Percentiles rank a stretch among this genome's conserved stretches.
phyloP scores from a whole-genome alignment of 2,888 invertebrate species.

The Drosophila setosimentum region DNA sequence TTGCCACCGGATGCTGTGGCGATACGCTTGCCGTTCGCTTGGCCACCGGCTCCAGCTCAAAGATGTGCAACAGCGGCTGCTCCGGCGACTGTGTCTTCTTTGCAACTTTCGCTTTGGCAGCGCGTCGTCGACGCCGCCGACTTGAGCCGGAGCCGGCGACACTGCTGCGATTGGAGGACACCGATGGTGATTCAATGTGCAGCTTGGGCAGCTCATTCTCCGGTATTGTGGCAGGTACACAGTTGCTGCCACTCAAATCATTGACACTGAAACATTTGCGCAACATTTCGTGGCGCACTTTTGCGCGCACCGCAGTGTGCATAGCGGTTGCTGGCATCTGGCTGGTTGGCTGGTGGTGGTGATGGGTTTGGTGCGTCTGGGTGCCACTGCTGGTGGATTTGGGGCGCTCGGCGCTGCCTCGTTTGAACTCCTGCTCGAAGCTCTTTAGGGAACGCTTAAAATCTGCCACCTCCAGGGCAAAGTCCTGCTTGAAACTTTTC shows the following conservation, averaged over 20 bases:
- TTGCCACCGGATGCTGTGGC: constrained; percentile 84
- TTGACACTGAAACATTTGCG: constrained; percentile 79
- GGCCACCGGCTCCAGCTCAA: constrained; percentile 52
- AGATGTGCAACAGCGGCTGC: constrained; percentile 59
- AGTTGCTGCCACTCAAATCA: constrained; percentile 73
- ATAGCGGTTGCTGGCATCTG: constrained; percentile 35
- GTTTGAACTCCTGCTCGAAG: constrained; percentile 71
- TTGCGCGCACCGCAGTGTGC: constrained; percentile 59
- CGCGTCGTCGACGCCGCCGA: constrained; percentile 48
- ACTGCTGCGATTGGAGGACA: constrained; percentile 64
- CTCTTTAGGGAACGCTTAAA: constrained; percentile 71
- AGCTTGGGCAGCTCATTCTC: constrained; percentile 69
- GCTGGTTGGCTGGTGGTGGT: not conserved
- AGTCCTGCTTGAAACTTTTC: constrained; percentile 71
- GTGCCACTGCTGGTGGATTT: constrained; percentile 58
- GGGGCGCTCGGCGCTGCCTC: constrained; percentile 35
- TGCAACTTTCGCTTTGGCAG: constrained; percentile 41
- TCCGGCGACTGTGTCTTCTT: constrained; percentile 18
- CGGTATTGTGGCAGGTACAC: constrained; percentile 47
- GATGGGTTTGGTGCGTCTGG: constrained; percentile 30
- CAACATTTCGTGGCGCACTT: constrained; percentile 64
- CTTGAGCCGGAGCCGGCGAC: constrained; percentile 29
- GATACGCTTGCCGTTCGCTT: constrained; percentile 62
- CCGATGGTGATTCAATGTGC: constrained; percentile 68
- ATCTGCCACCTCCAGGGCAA: constrained; percentile 70